Evolutionary conservation across 2,797 vertebrate species (phyloP).

Genomic region (Bovichtus variegatus): DNA sequence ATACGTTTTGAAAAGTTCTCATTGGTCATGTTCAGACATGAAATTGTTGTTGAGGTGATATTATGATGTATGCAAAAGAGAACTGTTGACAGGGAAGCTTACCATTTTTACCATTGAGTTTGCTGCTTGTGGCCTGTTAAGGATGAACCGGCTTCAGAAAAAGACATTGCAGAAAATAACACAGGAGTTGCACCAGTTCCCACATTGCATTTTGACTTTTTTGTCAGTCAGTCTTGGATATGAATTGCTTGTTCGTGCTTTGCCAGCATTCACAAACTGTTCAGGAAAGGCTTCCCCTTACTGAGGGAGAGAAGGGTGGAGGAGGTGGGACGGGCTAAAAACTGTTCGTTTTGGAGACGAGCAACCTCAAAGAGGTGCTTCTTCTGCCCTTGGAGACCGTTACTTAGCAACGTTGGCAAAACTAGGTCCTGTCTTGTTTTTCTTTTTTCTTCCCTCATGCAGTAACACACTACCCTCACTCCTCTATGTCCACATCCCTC

Average conservation of each 20-base stretch:
- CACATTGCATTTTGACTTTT: slow-evolving; percentile 31
- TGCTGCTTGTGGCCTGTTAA: slow-evolving; percentile 6
- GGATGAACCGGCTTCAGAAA: slow-evolving; percentile 16
- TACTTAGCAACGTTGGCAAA: slow-evolving; percentile 73
- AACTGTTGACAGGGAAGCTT: neutral
- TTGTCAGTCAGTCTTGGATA: slow-evolving; percentile 35
- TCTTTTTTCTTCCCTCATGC: slow-evolving; percentile 20
- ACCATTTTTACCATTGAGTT: slow-evolving; percentile 10
- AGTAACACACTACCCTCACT: slow-evolving; percentile 18
- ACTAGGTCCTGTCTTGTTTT: slow-evolving; percentile 41
- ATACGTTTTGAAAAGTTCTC: neutral
- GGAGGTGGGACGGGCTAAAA: slow-evolving; percentile 9
- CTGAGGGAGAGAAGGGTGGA: neutral
- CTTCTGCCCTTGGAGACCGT: slow-evolving; percentile 70
- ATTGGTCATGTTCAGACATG: neutral
- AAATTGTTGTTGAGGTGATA: neutral
- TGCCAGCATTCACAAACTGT: slow-evolving; percentile 61
- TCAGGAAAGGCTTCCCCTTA: slow-evolving; percentile 20
- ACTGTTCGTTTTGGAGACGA: slow-evolving; percentile 41
- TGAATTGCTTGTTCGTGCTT: slow-evolving; percentile 45
- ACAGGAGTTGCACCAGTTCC: slow-evolving; percentile 2
- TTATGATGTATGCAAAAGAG: slow-evolving; percentile 2
- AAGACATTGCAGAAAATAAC: slow-evolving; percentile 27
- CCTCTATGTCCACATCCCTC: neutral
- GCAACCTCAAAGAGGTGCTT: slow-evolving; percentile 68